Conservation (phyloP, 2,113 vertebrate genomes). For the Ammodytes marinus region DNA sequence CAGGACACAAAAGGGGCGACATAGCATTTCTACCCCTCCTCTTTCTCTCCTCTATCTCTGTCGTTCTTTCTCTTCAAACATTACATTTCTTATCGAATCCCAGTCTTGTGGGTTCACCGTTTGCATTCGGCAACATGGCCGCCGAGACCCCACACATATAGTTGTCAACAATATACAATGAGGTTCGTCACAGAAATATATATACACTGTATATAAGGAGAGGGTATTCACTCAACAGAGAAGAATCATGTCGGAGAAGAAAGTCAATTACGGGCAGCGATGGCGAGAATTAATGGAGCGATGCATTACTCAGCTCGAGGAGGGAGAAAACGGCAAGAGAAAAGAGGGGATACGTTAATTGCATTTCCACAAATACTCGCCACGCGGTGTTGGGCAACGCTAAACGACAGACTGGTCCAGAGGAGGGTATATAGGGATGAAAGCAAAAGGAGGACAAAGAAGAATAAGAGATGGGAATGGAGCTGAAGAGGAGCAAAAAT, state of each 20-base stretch:
- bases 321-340: conserved; percentile 75
- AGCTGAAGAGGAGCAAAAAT: conserved; percentile 18
- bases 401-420: conserved; percentile 74
- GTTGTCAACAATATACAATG: conserved; percentile 78
- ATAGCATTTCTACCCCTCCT: conserved; percentile 56
- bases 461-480: conserved; percentile 54
- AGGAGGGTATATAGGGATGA: conserved; percentile 55
- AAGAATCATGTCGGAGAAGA: conserved; percentile 85
- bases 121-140: conserved; percentile 62
- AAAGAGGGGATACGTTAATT: conserved; percentile 83
- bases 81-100: conserved; percentile 48
- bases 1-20: conserved; percentile 80
- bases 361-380: conserved; percentile 82
- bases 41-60: conserved; percentile 42
- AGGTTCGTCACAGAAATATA: conserved; percentile 70
- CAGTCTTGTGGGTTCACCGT: conserved; percentile 44
- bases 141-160: conserved; percentile 27
- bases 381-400: conserved; percentile 70
- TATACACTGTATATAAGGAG: conserved; percentile 61
- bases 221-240: conserved; percentile 78
- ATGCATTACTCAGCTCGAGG: conserved; percentile 84
- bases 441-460: conserved; percentile 67
- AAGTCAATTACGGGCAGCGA: conserved; percentile 86
- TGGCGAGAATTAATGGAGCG: conserved; percentile 87
- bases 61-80: conserved; percentile 50